Base-by-base conservation (phyloP, 1,140 invertebrate genomes). In the Anastatus disparis region DNA sequence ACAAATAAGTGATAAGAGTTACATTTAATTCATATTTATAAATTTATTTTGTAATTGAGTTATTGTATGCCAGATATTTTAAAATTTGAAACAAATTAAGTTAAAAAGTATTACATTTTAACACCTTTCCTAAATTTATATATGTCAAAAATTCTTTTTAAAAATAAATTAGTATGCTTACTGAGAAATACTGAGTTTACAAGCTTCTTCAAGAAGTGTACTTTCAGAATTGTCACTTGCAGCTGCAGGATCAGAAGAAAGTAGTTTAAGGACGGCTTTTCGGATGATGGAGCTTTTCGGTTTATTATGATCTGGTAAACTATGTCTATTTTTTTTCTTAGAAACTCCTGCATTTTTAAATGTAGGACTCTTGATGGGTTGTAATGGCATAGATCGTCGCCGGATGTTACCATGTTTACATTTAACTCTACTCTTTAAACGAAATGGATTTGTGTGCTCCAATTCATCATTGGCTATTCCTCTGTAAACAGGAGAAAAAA, bases 301-400 rank as follows among this genome's bases (percentile, higher is more conserved):
- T 48, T 78, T 82, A 48, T 83, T 78, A 0, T 78, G 58, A 59
- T 73, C 8, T 9, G 24, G 12, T n/a, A 68, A 40, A 42, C 44
- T 13, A 24, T 44, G n/a, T 29, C n/a, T 24, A 56, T 77, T 76
- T 81, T 44, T 85, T 82, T 73, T 75, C 79, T 85, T 86, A 42
- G 84, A 85, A 35, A 78, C 83, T 53, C 79, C 81, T 75, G 80
- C 85, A 71, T 81, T 73, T 82, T 83, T 79, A 10, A 83, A 81
- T 3, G 77, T 76, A 1, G 78, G 73, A 52, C 70, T 80, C 17
- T 75, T 64, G 24, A 75, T 58, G 38, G 64, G 75, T 44, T 73
- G 65, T 12, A 72, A 75, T 31, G 78, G 76, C 71, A 79, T 75
- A 15, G 82, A 83, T 72, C 68, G 81, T 53, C 78, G 78, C 59